Base-by-base conservation (phyloP, 1,140 invertebrate species). In the Drosophila jambulina region DNA sequence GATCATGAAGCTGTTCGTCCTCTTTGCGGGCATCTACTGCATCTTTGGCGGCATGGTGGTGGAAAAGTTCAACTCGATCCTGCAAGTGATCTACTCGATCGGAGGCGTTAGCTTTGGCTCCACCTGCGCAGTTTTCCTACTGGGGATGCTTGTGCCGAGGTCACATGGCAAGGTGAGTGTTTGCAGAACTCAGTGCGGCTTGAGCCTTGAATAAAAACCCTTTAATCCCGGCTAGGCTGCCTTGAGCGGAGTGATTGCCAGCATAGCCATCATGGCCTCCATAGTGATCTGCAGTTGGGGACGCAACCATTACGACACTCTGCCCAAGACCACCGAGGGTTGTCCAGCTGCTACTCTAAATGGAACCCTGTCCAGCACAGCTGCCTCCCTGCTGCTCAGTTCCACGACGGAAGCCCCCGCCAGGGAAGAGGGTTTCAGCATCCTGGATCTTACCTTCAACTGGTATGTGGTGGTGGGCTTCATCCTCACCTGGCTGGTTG, bases 211-310 rank as follows among this genome's bases (percentile, higher is more conserved):
- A 38, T 34, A 4, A 17, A 56, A 15, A 17, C 13, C 15, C 9
- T 3, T 23, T 8, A 12, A 13, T 27, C 56, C 23, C 36, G n/a
- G 0, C 23, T 27, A 91, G 86, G 87, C 87, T 40, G 97, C 96
- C 1, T 93, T 96, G 54, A 92, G 92, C 36, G 96, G 97, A 10
- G 94, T 95, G 0, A 19, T 96, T 0, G 80, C 92, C 13, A 95
- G 96, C 69, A 93, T 97, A 21, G 88, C 93, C 6, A 92, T 96
- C 19, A 95, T 96, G 69, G 94, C 95, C 12, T 96, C 95, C 95
- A 95, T 98, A 45, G 96, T 96, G 3, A 93, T 97, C 27, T 96
- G 96, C 9, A 95, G 96, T 2, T 96, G 97, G 91, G 85, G 85
- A 10, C 70, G 82, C 7, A 74, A 84, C 43, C 80, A 91, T 21